Evolutionary conservation across 2,888 invertebrate genomes (phyloP).

Genomic region (Phania funesta): DNA sequence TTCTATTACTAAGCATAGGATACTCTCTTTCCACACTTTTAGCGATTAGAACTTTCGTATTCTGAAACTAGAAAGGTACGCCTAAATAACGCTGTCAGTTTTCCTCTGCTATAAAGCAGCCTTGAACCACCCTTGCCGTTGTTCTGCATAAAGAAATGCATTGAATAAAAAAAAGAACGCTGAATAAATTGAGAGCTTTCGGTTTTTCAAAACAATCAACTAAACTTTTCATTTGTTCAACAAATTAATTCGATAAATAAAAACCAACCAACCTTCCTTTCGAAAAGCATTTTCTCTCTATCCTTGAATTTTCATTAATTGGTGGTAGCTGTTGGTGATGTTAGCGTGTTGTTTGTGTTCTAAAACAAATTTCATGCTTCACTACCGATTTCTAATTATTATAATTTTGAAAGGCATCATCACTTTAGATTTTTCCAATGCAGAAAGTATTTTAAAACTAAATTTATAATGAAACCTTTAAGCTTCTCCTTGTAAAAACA

Average conservation of each 20-base stretch:
- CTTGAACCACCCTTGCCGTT: too few species aligned
- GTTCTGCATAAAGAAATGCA: too few species aligned
- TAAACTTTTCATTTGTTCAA: background rate
- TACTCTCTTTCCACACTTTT: too few species aligned
- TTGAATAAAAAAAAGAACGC: too few species aligned
- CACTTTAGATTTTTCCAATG: constrained; percentile 2
- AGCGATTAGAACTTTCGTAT: too few species aligned
- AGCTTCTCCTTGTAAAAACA: constrained; percentile 36
- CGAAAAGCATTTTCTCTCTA: background rate
- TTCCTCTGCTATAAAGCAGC: too few species aligned
- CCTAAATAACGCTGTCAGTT: too few species aligned
- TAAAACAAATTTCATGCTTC: constrained; percentile 57
- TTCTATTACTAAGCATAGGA: too few species aligned
- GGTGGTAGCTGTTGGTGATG: background rate
- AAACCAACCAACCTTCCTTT: background rate
- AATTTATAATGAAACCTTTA: constrained; percentile 33
- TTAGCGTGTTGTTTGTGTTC: constrained; percentile 4
- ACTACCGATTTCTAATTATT: constrained; percentile 45
- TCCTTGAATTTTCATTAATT: constrained; percentile 36
- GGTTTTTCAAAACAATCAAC: too few species aligned
- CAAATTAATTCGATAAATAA: background rate
- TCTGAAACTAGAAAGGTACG: too few species aligned
- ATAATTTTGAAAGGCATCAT: constrained; percentile 29
- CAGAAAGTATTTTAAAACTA: background rate
- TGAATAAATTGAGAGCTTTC: too few species aligned